Percentiles rank a stretch among this genome's conserved stretches.
These are phyloP conservation scores for Papilio polyxenes DNA, from an alignment of 1,140 invertebrate genomes.

Conservation along the genomic window DNA sequence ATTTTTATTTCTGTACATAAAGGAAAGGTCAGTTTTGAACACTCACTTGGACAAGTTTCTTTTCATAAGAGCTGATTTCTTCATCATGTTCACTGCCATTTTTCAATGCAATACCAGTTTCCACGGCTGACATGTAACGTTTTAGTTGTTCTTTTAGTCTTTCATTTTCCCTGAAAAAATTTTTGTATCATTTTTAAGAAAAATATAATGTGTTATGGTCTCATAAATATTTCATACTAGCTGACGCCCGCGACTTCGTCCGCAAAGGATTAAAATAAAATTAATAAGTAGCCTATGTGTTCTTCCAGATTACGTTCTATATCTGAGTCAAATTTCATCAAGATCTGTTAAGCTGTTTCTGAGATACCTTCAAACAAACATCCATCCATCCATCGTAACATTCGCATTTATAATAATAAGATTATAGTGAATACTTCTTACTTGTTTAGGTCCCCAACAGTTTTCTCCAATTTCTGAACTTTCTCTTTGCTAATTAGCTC, in stretches of 20 bases:
- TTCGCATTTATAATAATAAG: too few species aligned
- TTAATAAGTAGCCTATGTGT: too few species aligned
- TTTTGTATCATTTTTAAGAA: not conserved
- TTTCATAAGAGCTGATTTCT: constrained; percentile 92
- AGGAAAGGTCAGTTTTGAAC: not conserved
- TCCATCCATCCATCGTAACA: too few species aligned
- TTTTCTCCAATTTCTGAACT: constrained; percentile 75
- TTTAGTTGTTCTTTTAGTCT: constrained; percentile 92
- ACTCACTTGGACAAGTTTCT: constrained; percentile 91
- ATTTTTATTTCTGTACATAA: not conserved
- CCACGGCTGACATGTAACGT: constrained; percentile 94
- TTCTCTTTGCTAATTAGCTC: constrained; percentile 73
- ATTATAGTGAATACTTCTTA: constrained; percentile 47
- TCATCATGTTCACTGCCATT: constrained; percentile 84
- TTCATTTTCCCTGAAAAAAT: constrained; percentile 89
- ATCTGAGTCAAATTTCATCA: too few species aligned
- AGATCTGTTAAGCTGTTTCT: too few species aligned
- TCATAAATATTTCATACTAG: constrained; percentile 14
- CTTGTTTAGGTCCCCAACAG: constrained; percentile 75
- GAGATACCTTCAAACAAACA: not conserved
- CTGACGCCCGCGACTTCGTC: too few species aligned
- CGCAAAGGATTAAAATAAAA: too few species aligned
- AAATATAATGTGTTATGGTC: not conserved
- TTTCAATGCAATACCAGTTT: constrained; percentile 85
- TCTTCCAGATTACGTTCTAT: too few species aligned